Percentiles rank a stretch among this genome's conserved stretches.
Evolutionary conservation across 2,797 vertebrate genomes (phyloP).

Genomic region (Bucorvus abyssinicus): DNA sequence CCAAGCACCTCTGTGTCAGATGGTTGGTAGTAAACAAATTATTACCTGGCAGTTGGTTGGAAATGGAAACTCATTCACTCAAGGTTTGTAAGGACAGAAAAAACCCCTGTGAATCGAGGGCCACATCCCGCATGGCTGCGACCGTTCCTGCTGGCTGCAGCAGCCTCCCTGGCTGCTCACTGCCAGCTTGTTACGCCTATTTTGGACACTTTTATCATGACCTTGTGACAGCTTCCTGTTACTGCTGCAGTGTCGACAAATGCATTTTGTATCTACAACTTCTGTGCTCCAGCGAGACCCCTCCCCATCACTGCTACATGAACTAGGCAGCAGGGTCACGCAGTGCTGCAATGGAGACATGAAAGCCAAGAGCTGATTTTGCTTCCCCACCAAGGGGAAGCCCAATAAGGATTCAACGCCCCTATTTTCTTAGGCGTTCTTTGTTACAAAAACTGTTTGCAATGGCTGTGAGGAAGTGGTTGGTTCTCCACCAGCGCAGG

Average conservation of each 20-base stretch:
- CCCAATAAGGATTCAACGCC: neutral
- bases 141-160: neutral
- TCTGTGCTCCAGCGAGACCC: neutral
- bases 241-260: neutral
- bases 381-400: neutral
- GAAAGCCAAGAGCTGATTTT: neutral
- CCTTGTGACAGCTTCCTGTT: neutral
- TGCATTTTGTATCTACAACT: neutral
- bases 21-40: slow-evolving; percentile 7
- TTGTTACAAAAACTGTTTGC: neutral
- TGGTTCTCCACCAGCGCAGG: accelerated
- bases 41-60: neutral
- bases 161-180: neutral
- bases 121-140: accelerated
- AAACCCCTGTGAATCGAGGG: neutral
- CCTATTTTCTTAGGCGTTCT: neutral
- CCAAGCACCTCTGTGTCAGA: neutral
- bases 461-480: neutral
- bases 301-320: accelerated
- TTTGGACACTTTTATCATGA: neutral
- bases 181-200: neutral
- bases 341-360: accelerated
- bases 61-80: neutral
- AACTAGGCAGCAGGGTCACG: neutral
- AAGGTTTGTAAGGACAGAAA: neutral